Evolutionary conservation across 2,888 invertebrate genomes (phyloP), one percentile per base, ranked within the genome.

Genomic region (Hesperia comma): DNA sequence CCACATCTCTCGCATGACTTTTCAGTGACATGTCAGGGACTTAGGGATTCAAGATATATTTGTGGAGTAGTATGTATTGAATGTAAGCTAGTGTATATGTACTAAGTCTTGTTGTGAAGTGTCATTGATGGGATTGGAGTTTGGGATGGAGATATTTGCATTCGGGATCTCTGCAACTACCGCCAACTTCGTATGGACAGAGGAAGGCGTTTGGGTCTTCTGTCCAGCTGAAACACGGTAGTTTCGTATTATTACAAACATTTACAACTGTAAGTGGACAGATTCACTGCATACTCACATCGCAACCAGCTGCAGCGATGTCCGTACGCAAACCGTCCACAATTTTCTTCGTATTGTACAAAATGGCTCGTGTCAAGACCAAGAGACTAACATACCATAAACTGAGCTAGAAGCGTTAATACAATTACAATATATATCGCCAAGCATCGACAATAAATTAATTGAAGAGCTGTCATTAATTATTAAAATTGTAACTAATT

Each of bases 111-210:
- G 62, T 40, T 74, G 75, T 74, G 68, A 51, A 69, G 75, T 83
- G 85, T 88, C 82, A 87, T 76, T 83, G 85, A 56, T 70, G 64
- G 69, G 80, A 72, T 51, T 75, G 81, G 73, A 76, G 72, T 73
- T 85, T 83, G 56, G 90, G 89, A 74, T 93, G 93, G 67, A 91
- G 83, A 83, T 87, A 92, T 87, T 87, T 88, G 92, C 93, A 93
- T 75, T 88, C 88, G 46, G 87, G 72, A 74, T 93, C 93, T 80
- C 90, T 92, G 91, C 93, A 93, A 76, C 85, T 86, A 70, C 93
- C 93, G 73, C 85, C 86, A 53, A 93, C 87, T 74, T 92, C 93
- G 81, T 88, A 93, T 54, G 92, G 93, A 75, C 93, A 93, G 70
- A 93, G 87, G 68, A 93, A 88, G 41, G 86, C 92, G 77, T 93